These are phyloP conservation scores for Ridgeia piscesae DNA, from an alignment of 1,140 invertebrate genomes.

Conservation along the genomic window DNA sequence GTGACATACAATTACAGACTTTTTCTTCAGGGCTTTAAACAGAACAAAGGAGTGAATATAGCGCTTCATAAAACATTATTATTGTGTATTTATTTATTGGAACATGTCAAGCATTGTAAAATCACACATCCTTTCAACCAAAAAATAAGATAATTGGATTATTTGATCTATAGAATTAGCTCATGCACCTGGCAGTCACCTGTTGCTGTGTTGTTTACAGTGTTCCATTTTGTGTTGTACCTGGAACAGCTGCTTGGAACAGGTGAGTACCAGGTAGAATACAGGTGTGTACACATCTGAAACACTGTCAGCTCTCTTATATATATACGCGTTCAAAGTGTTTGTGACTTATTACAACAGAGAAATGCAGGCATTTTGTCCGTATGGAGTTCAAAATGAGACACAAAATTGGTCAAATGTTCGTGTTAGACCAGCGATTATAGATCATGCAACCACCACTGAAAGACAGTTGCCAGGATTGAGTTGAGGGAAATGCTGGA, in stretches of 20 bases:
- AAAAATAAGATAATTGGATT: no score
- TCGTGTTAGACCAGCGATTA: not conserved
- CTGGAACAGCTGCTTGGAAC: conserved; percentile 71
- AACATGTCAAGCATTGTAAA: no score
- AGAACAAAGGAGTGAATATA: no score
- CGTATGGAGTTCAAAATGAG: not conserved
- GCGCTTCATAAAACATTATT: no score
- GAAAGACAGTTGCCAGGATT: not conserved
- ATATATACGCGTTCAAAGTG: not conserved
- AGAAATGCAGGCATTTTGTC: not conserved
- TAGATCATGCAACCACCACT: not conserved
- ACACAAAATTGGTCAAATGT: not conserved
- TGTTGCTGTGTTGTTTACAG: conserved; percentile 56
- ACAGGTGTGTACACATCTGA: no score
- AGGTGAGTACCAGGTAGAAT: conserved; percentile 58
- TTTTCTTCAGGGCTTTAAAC: no score
- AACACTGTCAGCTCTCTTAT: no score
- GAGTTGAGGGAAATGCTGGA: not conserved
- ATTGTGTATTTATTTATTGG: no score
- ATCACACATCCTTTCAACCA: no score
- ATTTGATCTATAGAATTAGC: not conserved
- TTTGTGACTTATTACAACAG: not conserved
- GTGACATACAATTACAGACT: no score
- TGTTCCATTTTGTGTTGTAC: conserved; percentile 65
- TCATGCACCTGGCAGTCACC: not conserved